Evolutionary conservation across 2,113 vertebrate genomes (phyloP).

Genomic region (Otus sunia): DNA sequence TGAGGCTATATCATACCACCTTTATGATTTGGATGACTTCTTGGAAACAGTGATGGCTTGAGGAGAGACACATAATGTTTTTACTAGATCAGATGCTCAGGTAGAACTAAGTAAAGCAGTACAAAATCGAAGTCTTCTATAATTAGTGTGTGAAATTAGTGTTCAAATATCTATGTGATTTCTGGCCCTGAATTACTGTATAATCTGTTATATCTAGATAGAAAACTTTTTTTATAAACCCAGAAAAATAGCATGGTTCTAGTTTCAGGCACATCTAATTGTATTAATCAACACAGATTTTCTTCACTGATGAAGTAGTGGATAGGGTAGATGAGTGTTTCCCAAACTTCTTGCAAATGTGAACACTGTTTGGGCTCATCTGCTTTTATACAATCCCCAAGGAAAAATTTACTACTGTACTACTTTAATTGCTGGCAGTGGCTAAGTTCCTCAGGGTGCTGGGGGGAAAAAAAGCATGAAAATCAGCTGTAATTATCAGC

Average conservation of each 20-base stretch:
- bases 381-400: neutral
- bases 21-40: neutral
- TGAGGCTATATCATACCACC: neutral
- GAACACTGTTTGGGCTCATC: neutral
- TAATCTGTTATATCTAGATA: neutral
- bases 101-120: neutral
- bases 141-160: neutral
- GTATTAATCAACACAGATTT: neutral
- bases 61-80: neutral
- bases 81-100: neutral
- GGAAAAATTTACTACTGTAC: neutral
- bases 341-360: neutral
- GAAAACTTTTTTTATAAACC: neutral
- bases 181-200: neutral
- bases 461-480: neutral
- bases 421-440: neutral
- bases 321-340: neutral
- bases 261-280: neutral
- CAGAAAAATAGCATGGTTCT: neutral
- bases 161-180: neutral
- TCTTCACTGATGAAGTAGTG: neutral
- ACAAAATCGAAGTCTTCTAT: neutral
- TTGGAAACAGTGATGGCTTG: neutral
- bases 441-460: neutral
- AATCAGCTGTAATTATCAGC: neutral